Conservation (phyloP, 92 coral and sea anemone genomes). For the Meandrina meandrites region DNA sequence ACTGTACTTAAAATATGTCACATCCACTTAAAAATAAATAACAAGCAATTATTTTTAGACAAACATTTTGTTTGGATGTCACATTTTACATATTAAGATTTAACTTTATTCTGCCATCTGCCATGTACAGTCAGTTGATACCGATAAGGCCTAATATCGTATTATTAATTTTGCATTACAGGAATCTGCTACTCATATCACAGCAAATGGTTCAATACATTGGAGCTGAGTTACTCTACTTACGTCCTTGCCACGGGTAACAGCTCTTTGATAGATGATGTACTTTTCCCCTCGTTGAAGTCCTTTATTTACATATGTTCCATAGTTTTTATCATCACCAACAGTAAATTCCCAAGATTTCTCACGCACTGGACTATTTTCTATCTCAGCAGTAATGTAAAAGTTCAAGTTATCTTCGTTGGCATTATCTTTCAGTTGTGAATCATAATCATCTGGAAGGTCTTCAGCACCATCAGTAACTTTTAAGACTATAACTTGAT, state of each 20-base stretch:
- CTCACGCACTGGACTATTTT: background rate
- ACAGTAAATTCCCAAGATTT: conserved; percentile 28
- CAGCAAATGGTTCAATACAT: background rate
- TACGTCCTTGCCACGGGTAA: conserved; percentile 1
- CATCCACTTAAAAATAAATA: background rate
- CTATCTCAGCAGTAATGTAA: conserved; percentile 11
- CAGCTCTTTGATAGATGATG: conserved; percentile 35
- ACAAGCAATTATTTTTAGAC: too few species aligned
- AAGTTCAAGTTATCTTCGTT: background rate
- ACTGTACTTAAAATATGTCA: too few species aligned
- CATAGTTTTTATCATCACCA: conserved; percentile 38
- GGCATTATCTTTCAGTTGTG: background rate
- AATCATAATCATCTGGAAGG: conserved; percentile 9
- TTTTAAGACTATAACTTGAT: conserved; percentile 15
- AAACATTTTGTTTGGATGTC: background rate
- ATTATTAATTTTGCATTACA: too few species aligned
- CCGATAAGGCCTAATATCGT: too few species aligned
- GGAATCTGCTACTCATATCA: too few species aligned
- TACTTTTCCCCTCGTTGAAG: conserved; percentile 14
- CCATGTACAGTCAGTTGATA: background rate
- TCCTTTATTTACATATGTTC: conserved; percentile 17
- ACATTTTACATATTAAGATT: background rate
- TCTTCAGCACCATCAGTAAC: background rate
- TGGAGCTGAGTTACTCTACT: background rate
- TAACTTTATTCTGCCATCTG: background rate